Percentiles rank a stretch among this genome's conserved stretches.
These are phyloP conservation scores for Harpagus bidentatus DNA, from an alignment of 2,113 vertebrate species.

Conservation along the genomic window DNA sequence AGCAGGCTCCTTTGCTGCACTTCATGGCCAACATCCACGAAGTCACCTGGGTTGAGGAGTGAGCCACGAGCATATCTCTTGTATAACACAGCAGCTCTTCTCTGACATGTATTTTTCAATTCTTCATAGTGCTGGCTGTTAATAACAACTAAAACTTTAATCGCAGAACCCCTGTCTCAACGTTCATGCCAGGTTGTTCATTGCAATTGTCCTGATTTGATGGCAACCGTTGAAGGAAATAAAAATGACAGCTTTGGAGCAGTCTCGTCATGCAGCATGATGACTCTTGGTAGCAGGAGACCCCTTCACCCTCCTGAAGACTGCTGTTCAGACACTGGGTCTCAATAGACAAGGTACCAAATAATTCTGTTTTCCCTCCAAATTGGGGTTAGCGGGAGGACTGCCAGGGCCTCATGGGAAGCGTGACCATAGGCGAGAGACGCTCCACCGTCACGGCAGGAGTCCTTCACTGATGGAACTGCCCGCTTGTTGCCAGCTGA, in stretches of 20 bases:
- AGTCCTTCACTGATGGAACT: not conserved
- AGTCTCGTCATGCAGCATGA: not conserved
- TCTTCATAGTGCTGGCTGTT: not conserved
- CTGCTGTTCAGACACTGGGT: not conserved
- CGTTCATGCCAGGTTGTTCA: not conserved
- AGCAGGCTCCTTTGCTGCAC: not conserved
- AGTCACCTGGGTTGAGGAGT: not conserved
- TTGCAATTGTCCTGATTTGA: not conserved
- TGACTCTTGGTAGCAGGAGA: not conserved
- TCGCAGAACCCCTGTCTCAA: not conserved
- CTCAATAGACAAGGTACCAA: not conserved
- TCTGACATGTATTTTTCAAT: not conserved
- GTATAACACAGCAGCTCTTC: not conserved
- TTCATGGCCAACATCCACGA: not conserved
- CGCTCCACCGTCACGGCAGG: not conserved
- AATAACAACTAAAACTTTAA: not conserved
- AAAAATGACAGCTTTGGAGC: not conserved
- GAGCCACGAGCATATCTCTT: accelerated
- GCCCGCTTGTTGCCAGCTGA: not conserved
- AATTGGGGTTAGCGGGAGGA: accelerated
- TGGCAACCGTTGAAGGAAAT: not conserved
- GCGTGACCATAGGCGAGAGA: not conserved
- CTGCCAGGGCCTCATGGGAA: accelerated
- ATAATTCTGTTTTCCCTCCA: not conserved
- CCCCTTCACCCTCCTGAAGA: not conserved